Evolutionary conservation across 1,140 invertebrate genomes (phyloP), one percentile per base, ranked within the genome.

Genomic region (Ips typographus): DNA sequence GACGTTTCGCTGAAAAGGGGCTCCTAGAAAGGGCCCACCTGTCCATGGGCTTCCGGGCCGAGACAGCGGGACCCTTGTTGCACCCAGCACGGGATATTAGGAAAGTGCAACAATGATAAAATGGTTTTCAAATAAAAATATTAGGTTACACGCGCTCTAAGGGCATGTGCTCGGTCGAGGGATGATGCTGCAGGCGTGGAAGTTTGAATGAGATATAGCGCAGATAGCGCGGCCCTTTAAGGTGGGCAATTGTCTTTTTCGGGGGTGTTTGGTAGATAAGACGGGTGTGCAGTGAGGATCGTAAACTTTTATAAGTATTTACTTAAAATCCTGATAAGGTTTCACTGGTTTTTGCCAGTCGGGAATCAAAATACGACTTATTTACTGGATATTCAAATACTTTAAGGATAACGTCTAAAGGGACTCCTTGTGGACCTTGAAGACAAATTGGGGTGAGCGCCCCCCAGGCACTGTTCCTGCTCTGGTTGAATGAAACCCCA

Each of bases 101-200:
- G 22, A 61, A 61, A 61, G 37, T 61, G 58, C 42, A 61, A 61
- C 58, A 61, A 61, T 61, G 58, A 61, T 61, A 61, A 61, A 61
- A 61, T 61, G 58, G 58, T 61, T 61, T 47, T 61, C 58, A 61
- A 61, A 61, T 61, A 61, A 61, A 61, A 61, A 61, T 61, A 61
- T 61, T 61, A 36, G 58, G 58, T 61, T 61, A 61, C 58, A 61
- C 58, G 44, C 7, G 44, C 44, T 22, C 44, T 49, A 49, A 40
- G 36, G 55, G 55, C 55, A 57, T 57, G 55, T 57, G 55, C 40
- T 37, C 55, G 7, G 8, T 6, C 37, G 51, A 52, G n/a, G 51
- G 8, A 8, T 52, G n/a, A 6, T 52, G 51, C 4, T 40, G 3
- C 39, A 38, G 22, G 55, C 4, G 6, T 55, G n/a, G 52, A 55